Evolutionary conservation across 2,888 invertebrate genomes (phyloP).

Genomic region (Rhogogaster chlorosoma): DNA sequence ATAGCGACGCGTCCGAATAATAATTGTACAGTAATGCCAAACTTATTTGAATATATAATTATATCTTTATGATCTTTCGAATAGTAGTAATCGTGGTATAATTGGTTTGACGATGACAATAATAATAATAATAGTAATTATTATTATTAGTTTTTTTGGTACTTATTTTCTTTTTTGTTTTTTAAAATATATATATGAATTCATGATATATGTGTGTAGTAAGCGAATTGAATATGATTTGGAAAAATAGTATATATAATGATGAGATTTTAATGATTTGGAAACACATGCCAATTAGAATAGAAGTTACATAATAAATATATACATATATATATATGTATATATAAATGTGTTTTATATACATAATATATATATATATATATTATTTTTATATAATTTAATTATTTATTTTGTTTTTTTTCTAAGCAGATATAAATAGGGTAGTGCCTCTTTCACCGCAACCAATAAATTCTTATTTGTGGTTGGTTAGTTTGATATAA

Average conservation of each 20-base stretch:
- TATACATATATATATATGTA: neutral
- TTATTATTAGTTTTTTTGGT: neutral
- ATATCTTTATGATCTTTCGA: neutral
- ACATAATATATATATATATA: neutral
- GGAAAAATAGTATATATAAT: constrained; percentile 38
- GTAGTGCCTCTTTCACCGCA: constrained; percentile 77
- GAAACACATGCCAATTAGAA: constrained; percentile 76
- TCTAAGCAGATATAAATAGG: constrained; percentile 69
- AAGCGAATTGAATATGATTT: constrained; percentile 66
- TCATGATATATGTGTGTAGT: constrained; percentile 61
- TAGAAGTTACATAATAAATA: constrained; percentile 70
- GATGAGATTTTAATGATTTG: constrained; percentile 68
- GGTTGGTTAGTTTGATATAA: constrained; percentile 76
- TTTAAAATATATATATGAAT: constrained; percentile 52
- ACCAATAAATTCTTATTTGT: constrained; percentile 68
- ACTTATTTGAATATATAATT: constrained; percentile 63
- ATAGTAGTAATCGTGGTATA: neutral
- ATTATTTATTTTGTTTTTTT: neutral
- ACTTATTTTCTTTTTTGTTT: constrained; percentile 55
- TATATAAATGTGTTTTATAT: constrained; percentile 66
- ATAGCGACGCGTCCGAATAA: neutral
- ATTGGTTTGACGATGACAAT: neutral
- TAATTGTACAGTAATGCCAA: constrained; percentile 76
- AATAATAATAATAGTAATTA: neutral
- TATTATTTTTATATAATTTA: neutral